Conservation (phyloP, 2,888 invertebrate species). For the Ochropleura plecta region DNA sequence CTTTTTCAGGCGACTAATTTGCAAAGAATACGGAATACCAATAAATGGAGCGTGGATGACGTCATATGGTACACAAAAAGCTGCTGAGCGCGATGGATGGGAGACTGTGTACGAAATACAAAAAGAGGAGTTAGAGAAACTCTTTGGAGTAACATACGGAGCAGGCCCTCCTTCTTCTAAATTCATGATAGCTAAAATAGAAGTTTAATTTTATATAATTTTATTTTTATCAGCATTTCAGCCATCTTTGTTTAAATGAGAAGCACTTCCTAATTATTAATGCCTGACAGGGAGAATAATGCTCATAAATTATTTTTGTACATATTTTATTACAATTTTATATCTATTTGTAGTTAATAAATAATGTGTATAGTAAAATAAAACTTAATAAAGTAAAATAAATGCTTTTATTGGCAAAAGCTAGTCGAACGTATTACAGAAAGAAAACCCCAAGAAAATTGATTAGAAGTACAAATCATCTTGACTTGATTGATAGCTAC, state of each 20-base stretch:
- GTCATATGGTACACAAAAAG: slow-evolving; percentile 65
- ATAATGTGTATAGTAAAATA: no score
- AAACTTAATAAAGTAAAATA: no score
- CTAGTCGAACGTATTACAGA: no score
- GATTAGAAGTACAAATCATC: no score
- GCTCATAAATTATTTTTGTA: no score
- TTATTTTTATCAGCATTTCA: no score
- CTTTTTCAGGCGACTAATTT: slow-evolving; percentile 68
- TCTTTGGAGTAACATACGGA: slow-evolving; percentile 61
- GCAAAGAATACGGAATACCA: slow-evolving; percentile 68
- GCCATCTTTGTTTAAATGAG: background rate
- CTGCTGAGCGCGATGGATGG: slow-evolving; percentile 66
- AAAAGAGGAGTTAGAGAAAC: slow-evolving; percentile 63
- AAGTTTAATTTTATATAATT: slow-evolving; percentile 1
- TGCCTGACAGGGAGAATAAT: no score
- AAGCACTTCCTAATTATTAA: background rate
- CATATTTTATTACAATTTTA: no score
- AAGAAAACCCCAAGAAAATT: no score
- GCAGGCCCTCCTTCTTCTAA: slow-evolving; percentile 65
- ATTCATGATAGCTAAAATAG: slow-evolving; percentile 41
- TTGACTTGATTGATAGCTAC: no score
- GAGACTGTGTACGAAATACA: slow-evolving; percentile 53
- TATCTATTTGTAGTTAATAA: no score
- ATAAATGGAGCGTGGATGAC: slow-evolving; percentile 66
- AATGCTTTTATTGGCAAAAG: no score